Conservation (phyloP, 2,888 invertebrate species). For the Apodemia hepburni region DNA sequence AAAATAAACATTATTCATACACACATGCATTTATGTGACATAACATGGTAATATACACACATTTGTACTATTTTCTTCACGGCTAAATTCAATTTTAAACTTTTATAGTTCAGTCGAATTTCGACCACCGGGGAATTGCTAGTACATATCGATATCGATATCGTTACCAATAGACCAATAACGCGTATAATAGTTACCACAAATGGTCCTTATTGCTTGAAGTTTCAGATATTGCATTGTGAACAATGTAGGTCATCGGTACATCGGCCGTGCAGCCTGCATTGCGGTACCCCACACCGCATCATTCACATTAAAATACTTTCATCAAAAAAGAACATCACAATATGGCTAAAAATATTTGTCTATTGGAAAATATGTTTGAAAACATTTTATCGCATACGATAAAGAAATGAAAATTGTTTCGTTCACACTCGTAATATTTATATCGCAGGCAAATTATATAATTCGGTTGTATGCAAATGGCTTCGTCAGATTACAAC, state of each 20-base stretch:
- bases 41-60: too few species aligned
- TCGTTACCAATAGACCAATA: not conserved
- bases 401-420: too few species aligned
- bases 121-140: too few species aligned
- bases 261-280: conserved; percentile 51
- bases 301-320: conserved; percentile 20
- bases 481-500: too few species aligned
- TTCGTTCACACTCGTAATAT: too few species aligned
- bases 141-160: not conserved
- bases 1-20: too few species aligned
- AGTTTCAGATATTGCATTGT: conserved; percentile 10
- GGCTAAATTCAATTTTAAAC: too few species aligned
- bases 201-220: not conserved
- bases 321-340: conserved; percentile 19
- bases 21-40: too few species aligned
- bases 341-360: not conserved
- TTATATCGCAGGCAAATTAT: too few species aligned
- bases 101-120: too few species aligned
- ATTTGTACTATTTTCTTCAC: too few species aligned
- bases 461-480: too few species aligned
- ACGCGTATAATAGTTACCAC: not conserved
- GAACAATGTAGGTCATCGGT: conserved; percentile 61
- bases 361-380: not conserved
- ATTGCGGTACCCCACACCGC: conserved; percentile 51
- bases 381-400: not conserved